A percentile compares a stretch with the other conserved stretches of the same genome.
Conservation (phyloP, 2,888 invertebrate genomes). For the Rutpela maculata region DNA sequence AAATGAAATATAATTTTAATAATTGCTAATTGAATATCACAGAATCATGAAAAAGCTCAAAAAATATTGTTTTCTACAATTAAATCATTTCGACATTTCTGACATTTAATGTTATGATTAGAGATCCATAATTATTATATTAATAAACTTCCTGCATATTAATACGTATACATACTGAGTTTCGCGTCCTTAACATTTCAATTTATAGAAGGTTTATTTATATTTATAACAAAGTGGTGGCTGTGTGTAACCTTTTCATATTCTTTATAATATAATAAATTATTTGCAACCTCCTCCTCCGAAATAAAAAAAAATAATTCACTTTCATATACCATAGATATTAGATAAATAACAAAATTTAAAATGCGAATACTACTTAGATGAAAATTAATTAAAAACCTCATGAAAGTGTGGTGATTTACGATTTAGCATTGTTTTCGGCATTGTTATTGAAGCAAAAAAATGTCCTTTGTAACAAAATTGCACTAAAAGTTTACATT, state of each 20-base stretch:
- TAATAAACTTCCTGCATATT: constrained; percentile 3
- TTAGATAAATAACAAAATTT: too few species aligned
- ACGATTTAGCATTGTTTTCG: too few species aligned
- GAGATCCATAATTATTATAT: background rate
- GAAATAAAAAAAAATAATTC: background rate
- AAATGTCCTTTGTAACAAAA: too few species aligned
- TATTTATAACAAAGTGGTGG: background rate
- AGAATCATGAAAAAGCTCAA: background rate
- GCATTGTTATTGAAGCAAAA: too few species aligned
- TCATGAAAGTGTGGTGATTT: too few species aligned
- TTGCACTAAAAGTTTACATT: too few species aligned
- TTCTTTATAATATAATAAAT: background rate
- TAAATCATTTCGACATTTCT: background rate
- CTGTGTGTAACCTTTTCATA: background rate
- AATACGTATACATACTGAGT: background rate
- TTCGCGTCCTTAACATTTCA: constrained; percentile 1
- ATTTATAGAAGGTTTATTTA: background rate
- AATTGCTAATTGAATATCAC: background rate
- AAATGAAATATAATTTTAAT: background rate
- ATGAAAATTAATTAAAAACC: too few species aligned
- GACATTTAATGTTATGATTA: constrained; percentile 4
- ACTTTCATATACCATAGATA: too few species aligned
- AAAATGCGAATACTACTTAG: too few species aligned
- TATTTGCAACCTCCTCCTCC: background rate
- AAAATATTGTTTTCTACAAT: background rate